Conservation (phyloP, 2,888 invertebrate species). For the Phorcus lineatus region DNA sequence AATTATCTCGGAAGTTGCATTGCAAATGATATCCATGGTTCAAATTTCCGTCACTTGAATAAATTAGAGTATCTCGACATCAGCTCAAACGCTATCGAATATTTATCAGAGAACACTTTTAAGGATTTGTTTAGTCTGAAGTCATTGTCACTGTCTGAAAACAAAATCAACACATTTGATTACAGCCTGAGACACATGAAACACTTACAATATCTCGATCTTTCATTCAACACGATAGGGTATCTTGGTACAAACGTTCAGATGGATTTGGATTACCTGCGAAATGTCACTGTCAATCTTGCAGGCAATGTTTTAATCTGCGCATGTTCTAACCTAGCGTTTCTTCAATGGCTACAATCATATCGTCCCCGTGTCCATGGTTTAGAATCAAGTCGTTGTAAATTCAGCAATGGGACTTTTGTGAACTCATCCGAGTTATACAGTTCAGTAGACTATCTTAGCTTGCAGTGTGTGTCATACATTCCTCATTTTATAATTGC, state of each 20-base stretch:
- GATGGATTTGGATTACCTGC: not conserved
- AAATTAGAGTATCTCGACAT: too few relatives aligned
- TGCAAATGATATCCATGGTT: too few relatives aligned
- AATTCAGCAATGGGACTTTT: not conserved
- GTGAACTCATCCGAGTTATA: not conserved
- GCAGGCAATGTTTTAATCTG: not conserved
- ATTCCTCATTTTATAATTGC: not conserved
- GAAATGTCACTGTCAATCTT: not conserved
- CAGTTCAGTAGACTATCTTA: not conserved
- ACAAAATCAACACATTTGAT: not conserved
- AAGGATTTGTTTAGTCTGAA: not conserved
- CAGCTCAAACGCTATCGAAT: too few relatives aligned
- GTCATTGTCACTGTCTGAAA: not conserved
- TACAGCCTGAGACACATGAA: too few relatives aligned
- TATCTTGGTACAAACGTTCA: not conserved
- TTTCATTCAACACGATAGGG: not conserved
- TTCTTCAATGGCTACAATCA: not conserved
- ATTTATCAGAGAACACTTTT: too few relatives aligned
- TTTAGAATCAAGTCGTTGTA: not conserved
- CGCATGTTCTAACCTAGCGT: not conserved
- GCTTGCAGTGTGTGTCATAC: not conserved
- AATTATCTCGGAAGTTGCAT: too few relatives aligned
- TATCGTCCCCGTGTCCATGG: not conserved
- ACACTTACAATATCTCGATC: not conserved
- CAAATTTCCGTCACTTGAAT: too few relatives aligned